Percentiles rank a stretch among this genome's conserved stretches.
phyloP scores from a whole-genome alignment of 2,888 invertebrate genomes.

The Drosophila conformis region DNA sequence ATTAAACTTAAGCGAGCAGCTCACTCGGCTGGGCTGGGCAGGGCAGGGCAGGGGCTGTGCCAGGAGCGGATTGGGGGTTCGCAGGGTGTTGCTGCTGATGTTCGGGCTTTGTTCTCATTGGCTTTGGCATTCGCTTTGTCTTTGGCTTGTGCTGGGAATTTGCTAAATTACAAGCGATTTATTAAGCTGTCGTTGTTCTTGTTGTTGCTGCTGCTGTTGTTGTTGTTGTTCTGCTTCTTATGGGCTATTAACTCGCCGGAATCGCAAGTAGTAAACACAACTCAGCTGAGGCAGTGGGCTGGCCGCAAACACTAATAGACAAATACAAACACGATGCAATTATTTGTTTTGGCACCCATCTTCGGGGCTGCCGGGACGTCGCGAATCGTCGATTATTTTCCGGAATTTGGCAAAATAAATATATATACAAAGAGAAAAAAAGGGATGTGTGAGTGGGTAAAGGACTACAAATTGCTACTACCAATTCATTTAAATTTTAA shows the following conservation, averaged over 20 bases:
- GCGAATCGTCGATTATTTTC: neutral
- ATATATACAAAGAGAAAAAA: neutral
- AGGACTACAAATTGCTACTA: neutral
- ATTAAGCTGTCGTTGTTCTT: constrained; percentile 44
- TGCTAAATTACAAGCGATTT: constrained; percentile 61
- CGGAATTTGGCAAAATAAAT: neutral
- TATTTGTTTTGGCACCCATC: constrained; percentile 53
- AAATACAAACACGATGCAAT: constrained; percentile 71
- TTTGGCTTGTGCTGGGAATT: constrained; percentile 51
- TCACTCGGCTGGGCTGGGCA: neutral
- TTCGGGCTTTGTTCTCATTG: constrained; percentile 21
- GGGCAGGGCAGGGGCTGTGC: neutral
- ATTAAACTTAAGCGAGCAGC: constrained; percentile 66
- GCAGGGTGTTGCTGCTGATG: neutral
- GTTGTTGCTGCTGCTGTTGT: constrained; percentile 8
- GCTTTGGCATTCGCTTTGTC: constrained; percentile 45
- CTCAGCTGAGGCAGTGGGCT: constrained; percentile 5
- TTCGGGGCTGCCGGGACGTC: neutral
- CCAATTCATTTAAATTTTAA: neutral
- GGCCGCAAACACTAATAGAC: constrained; percentile 48
- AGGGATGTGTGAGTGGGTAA: neutral
- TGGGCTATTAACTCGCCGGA: constrained; percentile 66
- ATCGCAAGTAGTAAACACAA: constrained; percentile 57
- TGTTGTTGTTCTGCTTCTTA: constrained; percentile 28
- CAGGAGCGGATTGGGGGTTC: neutral